Percentiles rank a stretch among this genome's conserved stretches.
Conservation (phyloP, 2,888 invertebrate species). For the Prosapia bicincta region DNA sequence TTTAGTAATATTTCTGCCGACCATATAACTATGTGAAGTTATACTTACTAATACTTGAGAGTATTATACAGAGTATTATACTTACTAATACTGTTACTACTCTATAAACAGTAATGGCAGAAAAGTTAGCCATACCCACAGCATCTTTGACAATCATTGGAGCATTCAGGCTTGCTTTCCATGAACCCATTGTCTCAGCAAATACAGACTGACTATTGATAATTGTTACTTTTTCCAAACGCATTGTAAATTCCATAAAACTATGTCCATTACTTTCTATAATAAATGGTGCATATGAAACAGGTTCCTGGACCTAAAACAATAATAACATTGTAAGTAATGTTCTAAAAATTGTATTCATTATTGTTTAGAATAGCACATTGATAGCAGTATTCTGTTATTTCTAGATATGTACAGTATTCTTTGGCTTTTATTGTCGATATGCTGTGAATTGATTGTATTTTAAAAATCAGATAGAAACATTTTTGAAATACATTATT, state of each 20-base stretch:
- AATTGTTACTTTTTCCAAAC: constrained; percentile 65
- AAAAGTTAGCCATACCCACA: constrained; percentile 66
- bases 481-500: too few relatives aligned
- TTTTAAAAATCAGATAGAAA: too few relatives aligned
- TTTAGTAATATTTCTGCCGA: too few relatives aligned
- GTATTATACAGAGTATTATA: too few relatives aligned
- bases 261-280: constrained; percentile 66
- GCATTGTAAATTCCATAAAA: constrained; percentile 71
- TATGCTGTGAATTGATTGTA: too few relatives aligned
- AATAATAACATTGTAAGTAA: too few relatives aligned
- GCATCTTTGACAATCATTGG: constrained; percentile 62
- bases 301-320: constrained; percentile 52
- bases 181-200: constrained; percentile 66
- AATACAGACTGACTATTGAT: constrained; percentile 70
- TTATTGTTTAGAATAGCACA: constrained; percentile 43
- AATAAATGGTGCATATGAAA: constrained; percentile 65
- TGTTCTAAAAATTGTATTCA: background rate
- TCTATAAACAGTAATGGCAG: constrained; percentile 77
- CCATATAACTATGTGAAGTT: too few relatives aligned
- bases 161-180: constrained; percentile 72
- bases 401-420: too few relatives aligned
- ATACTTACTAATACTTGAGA: too few relatives aligned
- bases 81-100: constrained; percentile 78
- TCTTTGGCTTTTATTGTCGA: too few relatives aligned
- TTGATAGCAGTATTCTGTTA: background rate